phyloP scores from a whole-genome alignment of 2,797 vertebrate genomes.

The Odontamblyopus lacepedii region DNA sequence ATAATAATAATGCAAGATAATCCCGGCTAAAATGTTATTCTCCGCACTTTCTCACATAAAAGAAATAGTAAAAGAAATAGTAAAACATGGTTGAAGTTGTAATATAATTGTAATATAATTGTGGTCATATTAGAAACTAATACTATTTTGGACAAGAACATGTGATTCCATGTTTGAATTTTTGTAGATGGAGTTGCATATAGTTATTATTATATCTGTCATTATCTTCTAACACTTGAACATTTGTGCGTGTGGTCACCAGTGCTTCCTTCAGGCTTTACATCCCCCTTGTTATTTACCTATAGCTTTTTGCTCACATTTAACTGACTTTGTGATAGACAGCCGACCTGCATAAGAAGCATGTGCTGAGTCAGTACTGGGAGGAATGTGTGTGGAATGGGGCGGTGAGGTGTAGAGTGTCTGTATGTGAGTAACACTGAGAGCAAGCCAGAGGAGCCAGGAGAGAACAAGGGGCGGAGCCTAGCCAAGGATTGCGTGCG shows the following conservation, averaged over 20 bases:
- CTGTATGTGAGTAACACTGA: constrained; percentile 67
- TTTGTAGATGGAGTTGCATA: background rate
- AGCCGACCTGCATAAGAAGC: constrained; percentile 50
- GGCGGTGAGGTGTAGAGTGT: constrained; percentile 50
- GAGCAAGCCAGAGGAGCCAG: constrained; percentile 60
- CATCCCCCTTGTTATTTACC: background rate
- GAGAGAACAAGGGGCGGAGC: constrained; percentile 70
- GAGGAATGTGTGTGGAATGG: constrained; percentile 75
- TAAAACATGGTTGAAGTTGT: too few species aligned
- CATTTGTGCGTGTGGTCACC: background rate
- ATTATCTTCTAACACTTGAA: background rate
- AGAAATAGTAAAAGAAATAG: too few species aligned
- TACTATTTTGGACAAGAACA: background rate
- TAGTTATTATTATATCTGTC: background rate
- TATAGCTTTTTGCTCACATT: background rate
- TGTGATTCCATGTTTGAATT: background rate
- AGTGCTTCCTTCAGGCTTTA: background rate
- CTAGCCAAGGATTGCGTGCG: constrained; percentile 78
- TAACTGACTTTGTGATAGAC: constrained; percentile 4
- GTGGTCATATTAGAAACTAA: background rate
- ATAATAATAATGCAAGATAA: too few species aligned
- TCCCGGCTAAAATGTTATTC: too few species aligned
- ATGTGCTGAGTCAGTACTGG: constrained; percentile 82
- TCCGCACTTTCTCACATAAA: too few species aligned
- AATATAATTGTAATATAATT: too few species aligned